These are phyloP conservation scores for Eurystomus glaucurus DNA, from an alignment of 2,797 vertebrate genomes.

Conservation along the genomic window DNA sequence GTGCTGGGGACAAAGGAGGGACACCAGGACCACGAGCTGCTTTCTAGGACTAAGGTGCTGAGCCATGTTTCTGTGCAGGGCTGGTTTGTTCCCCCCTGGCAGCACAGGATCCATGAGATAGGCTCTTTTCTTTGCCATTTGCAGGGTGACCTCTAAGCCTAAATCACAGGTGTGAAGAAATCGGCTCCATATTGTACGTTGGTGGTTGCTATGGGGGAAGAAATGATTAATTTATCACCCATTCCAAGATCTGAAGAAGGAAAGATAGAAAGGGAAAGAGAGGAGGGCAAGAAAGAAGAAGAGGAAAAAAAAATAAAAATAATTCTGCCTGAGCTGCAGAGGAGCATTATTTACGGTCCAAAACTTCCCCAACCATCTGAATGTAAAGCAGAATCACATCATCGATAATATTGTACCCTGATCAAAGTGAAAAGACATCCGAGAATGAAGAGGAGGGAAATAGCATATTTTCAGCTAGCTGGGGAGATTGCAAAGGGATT, in stretches of 20 bases:
- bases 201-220: not conserved
- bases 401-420: not conserved
- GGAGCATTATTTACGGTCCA: constrained; percentile 64
- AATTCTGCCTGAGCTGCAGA: not conserved
- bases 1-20: not conserved
- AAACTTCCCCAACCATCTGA: constrained; percentile 25
- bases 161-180: not conserved
- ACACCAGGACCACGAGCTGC: rapidly evolving
- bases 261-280: not conserved
- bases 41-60: not conserved
- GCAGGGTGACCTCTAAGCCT: constrained; percentile 17
- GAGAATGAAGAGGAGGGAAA: constrained; percentile 12
- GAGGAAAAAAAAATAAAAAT: not conserved
- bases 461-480: not conserved
- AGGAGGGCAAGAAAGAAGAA: not conserved
- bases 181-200: not conserved
- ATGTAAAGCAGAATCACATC: constrained; percentile 54
- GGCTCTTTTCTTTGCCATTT: not conserved
- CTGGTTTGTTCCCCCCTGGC: not conserved
- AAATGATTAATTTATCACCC: constrained; percentile 64
- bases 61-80: not conserved
- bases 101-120: not conserved
- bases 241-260: constrained; percentile 30
- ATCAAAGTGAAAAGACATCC: not conserved
- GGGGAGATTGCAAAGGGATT: not conserved